Conservation (phyloP, 2,888 invertebrate genomes). For the Leucoma salicis region DNA sequence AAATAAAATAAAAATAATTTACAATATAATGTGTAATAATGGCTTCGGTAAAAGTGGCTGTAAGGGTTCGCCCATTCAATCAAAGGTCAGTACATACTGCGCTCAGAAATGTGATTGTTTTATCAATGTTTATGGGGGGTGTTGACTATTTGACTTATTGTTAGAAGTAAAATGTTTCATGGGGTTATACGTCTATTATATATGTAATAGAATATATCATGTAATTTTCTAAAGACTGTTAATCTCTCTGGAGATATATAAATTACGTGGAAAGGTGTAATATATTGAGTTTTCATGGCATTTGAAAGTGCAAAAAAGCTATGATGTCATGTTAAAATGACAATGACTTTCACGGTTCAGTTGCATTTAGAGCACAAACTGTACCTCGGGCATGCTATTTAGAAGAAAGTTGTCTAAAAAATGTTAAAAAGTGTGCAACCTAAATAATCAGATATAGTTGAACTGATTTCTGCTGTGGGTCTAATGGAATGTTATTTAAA, state of each 20-base stretch:
- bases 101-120: slow-evolving; percentile 24
- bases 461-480: slow-evolving; percentile 8
- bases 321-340: slow-evolving; percentile 74
- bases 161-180: slow-evolving; percentile 37
- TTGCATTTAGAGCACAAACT: slow-evolving; percentile 76
- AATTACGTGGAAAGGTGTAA: slow-evolving; percentile 8
- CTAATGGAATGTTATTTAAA: slow-evolving; percentile 31
- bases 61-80: slow-evolving; percentile 94
- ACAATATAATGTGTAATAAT: slow-evolving; percentile 84
- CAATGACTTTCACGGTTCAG: slow-evolving; percentile 82
- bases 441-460: slow-evolving; percentile 34
- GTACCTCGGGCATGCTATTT: slow-evolving; percentile 64
- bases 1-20: slow-evolving; percentile 50
- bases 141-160: slow-evolving; percentile 38
- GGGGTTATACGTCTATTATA: slow-evolving; percentile 40
- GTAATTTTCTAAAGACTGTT: slow-evolving; percentile 28
- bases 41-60: slow-evolving; percentile 96
- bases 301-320: slow-evolving; percentile 73
- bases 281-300: slow-evolving; percentile 29
- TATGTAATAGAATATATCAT: slow-evolving; percentile 32
- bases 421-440: slow-evolving; percentile 55
- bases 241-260: slow-evolving; percentile 13
- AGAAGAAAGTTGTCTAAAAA: slow-evolving; percentile 73
- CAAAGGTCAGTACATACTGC: slow-evolving; percentile 84
- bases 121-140: slow-evolving; percentile 41